phyloP scores from a whole-genome alignment of 2,888 invertebrate genomes.

The Muscina levida region DNA sequence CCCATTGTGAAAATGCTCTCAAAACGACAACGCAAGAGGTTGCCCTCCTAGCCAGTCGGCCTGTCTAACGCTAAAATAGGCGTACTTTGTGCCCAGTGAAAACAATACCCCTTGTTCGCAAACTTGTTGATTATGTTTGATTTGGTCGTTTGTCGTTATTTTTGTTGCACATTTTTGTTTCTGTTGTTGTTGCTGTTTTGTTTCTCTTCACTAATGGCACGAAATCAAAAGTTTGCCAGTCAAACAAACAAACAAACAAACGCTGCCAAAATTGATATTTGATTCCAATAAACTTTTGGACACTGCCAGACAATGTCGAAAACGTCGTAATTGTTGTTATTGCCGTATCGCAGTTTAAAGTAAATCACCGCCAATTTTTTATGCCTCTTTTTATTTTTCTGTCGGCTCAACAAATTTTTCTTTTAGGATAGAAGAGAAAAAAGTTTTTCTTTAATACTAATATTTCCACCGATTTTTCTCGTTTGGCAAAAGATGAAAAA shows the following conservation, averaged over 20 bases:
- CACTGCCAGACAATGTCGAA: conserved; percentile 37
- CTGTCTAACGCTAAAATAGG: background rate
- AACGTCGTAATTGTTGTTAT: conserved; percentile 16
- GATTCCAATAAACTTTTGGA: conserved; percentile 48
- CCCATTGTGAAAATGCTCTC: background rate
- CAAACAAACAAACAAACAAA: conserved; percentile 17
- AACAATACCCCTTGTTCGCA: conserved; percentile 38
- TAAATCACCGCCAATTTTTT: conserved; percentile 58
- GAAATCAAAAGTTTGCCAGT: conserved; percentile 44
- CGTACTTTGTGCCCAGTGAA: conserved; percentile 17
- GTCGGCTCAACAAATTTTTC: conserved; percentile 5
- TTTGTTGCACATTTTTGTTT: too few species aligned
- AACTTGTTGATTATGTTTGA: conserved; percentile 42
- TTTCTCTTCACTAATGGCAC: conserved; percentile 28
- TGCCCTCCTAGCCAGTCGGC: background rate
- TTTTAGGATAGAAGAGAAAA: conserved; percentile 44
- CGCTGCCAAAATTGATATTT: conserved; percentile 48
- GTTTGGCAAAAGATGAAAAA: conserved; percentile 22
- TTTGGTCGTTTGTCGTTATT: conserved; percentile 14
- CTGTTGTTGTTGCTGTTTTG: too few species aligned
- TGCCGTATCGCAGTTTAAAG: conserved; percentile 46
- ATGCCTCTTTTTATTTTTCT: conserved; percentile 51
- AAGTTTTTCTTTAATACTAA: conserved; percentile 18
- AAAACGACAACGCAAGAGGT: background rate
- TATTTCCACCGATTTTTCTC: background rate